A percentile compares a stretch with the other conserved stretches of the same genome.
These are phyloP conservation scores for Gracilinanus agilis DNA, from an alignment of 2,113 vertebrate species.

Conservation along the genomic window DNA sequence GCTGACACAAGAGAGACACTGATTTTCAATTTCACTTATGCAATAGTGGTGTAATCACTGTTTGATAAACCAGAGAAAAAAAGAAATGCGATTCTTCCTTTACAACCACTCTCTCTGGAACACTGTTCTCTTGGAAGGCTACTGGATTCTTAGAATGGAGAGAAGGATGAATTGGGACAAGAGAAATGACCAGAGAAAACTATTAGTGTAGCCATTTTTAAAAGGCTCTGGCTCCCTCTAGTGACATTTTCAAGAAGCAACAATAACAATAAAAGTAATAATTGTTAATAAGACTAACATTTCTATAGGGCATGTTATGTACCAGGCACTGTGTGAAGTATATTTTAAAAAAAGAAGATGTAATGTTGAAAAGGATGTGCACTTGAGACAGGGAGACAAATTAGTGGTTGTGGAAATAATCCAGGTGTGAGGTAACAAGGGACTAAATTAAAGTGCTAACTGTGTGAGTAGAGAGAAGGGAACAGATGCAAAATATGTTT, in stretches of 20 bases:
- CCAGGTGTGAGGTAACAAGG: background rate
- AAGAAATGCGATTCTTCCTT: no score
- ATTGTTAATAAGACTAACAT: background rate
- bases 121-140: background rate
- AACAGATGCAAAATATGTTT: background rate
- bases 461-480: background rate
- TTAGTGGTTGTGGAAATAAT: background rate
- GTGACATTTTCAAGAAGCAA: background rate
- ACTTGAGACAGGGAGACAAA: background rate
- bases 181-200: fast-evolving
- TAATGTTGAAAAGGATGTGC: background rate
- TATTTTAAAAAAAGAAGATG: background rate
- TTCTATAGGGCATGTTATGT: background rate
- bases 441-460: background rate
- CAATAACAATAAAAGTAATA: background rate
- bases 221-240: conserved; percentile 60
- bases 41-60: no score
- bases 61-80: no score
- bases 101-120: no score
- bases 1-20: no score
- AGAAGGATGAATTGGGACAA: fast-evolving
- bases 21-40: no score
- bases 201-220: background rate
- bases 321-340: background rate
- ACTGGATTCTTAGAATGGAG: fast-evolving